Evolutionary conservation across 2,797 vertebrate species (phyloP).

Genomic region (Merluccius polli): DNA sequence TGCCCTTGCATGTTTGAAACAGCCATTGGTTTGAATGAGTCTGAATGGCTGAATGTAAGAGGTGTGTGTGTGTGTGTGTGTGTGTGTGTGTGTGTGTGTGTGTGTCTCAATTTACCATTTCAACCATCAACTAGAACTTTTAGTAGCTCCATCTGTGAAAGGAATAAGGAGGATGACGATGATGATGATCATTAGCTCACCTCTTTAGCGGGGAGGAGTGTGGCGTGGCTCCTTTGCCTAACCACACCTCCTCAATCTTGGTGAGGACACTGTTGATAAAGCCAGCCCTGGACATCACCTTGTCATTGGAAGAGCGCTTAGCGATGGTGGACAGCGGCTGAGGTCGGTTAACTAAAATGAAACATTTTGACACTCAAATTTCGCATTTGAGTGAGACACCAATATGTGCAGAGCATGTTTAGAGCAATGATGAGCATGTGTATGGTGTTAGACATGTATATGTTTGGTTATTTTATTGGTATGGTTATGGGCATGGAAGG

Average conservation of each 20-base stretch:
- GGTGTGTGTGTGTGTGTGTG: too few species aligned
- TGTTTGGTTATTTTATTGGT: background rate
- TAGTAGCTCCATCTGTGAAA: background rate
- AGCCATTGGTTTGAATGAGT: too few species aligned
- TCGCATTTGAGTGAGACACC: background rate
- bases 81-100: too few species aligned
- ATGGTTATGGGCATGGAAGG: background rate
- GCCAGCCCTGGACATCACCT: slow-evolving; percentile 81
- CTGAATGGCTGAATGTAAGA: too few species aligned
- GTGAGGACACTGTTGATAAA: slow-evolving; percentile 86
- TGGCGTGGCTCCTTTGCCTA: slow-evolving; percentile 68
- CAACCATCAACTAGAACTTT: background rate
- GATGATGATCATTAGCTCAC: slow-evolving; percentile 54
- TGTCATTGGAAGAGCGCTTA: slow-evolving; percentile 75
- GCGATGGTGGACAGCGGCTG: slow-evolving; percentile 86
- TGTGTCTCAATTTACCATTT: background rate
- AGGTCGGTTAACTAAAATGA: slow-evolving; percentile 77
- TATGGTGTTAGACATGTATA: too few species aligned
- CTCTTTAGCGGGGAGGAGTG: slow-evolving; percentile 62
- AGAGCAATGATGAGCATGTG: too few species aligned
- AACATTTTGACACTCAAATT: background rate
- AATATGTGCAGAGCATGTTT: too few species aligned
- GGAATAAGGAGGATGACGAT: background rate
- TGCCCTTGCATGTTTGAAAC: too few species aligned
- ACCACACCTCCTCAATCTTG: slow-evolving; percentile 90